Evolutionary conservation across 2,888 invertebrate genomes (phyloP).

Genomic region (Sceliomorpha sp.): DNA sequence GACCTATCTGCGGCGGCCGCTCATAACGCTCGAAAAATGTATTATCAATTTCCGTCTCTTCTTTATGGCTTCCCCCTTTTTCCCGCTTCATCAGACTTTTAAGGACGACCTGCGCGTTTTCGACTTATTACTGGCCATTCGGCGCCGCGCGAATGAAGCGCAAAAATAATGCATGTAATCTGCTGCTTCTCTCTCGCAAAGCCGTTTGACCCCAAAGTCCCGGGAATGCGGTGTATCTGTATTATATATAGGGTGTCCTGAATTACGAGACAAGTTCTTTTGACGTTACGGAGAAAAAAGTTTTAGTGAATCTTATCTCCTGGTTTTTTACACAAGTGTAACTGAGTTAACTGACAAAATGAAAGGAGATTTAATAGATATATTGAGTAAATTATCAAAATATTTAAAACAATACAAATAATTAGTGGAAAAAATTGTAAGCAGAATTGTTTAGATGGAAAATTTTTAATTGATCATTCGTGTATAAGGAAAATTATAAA

Average conservation of each 20-base stretch:
- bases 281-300: too few relatives aligned
- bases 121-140: slow-evolving; percentile 67
- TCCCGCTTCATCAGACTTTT: slow-evolving; percentile 37
- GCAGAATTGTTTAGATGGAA: too few relatives aligned
- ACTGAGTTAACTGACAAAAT: too few relatives aligned
- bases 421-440: too few relatives aligned
- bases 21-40: slow-evolving; percentile 25
- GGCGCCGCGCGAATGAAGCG: slow-evolving; percentile 61
- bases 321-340: too few relatives aligned
- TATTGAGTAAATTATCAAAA: too few relatives aligned
- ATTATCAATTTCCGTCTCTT: slow-evolving; percentile 45
- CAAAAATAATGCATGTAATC: slow-evolving; percentile 79
- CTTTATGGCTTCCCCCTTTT: slow-evolving; percentile 47
- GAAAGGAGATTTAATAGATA: too few relatives aligned
- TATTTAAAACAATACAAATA: too few relatives aligned
- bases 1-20: slow-evolving; percentile 12
- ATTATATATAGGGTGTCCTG: slow-evolving; percentile 37
- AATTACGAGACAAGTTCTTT: too few relatives aligned
- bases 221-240: slow-evolving; percentile 15
- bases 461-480: too few relatives aligned
- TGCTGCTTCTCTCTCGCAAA: slow-evolving; percentile 61
- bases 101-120: slow-evolving; percentile 37
- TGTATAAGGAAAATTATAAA: too few relatives aligned
- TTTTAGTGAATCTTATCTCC: too few relatives aligned
- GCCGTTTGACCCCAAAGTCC: slow-evolving; percentile 71